Conservation (phyloP, 2,888 invertebrate genomes). For the Polyommatus iphigenia region DNA sequence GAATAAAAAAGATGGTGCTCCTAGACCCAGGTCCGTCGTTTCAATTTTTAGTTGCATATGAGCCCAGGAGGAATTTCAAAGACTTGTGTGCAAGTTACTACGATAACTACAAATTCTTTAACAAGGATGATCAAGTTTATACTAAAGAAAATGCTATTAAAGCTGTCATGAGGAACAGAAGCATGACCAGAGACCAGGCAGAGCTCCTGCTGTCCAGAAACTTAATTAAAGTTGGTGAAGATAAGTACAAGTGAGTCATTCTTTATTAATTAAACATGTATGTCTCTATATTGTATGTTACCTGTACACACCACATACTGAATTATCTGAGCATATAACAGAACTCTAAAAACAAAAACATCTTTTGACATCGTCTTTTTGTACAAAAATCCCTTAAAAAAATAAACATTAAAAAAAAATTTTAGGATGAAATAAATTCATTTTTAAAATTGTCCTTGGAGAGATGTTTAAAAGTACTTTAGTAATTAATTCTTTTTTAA, state of each 20-base stretch:
- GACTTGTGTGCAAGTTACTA: slow-evolving; percentile 57
- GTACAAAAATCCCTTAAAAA: no score
- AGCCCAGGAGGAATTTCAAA: slow-evolving; percentile 48
- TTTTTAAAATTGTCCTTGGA: no score
- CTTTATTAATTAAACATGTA: neutral
- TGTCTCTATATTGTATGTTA: no score
- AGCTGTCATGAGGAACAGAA: slow-evolving; percentile 65
- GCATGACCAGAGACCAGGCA: slow-evolving; percentile 67
- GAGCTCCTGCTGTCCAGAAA: slow-evolving; percentile 70
- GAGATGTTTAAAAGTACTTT: no score
- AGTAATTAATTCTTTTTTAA: neutral
- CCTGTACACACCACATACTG: neutral
- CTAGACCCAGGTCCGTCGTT: slow-evolving; percentile 56
- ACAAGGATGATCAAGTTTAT: slow-evolving; percentile 46
- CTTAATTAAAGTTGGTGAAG: slow-evolving; percentile 59
- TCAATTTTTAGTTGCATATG: slow-evolving; percentile 34
- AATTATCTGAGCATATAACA: neutral
- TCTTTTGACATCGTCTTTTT: no score
- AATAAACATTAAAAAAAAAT: no score
- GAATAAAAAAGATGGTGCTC: slow-evolving; percentile 65
- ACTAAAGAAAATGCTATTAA: slow-evolving; percentile 57
- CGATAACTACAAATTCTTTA: slow-evolving; percentile 53
- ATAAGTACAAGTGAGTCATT: slow-evolving; percentile 61
- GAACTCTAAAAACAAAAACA: no score
- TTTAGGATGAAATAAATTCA: no score